phyloP scores from a whole-genome alignment of 2,113 vertebrate species.

The Mola mola region DNA sequence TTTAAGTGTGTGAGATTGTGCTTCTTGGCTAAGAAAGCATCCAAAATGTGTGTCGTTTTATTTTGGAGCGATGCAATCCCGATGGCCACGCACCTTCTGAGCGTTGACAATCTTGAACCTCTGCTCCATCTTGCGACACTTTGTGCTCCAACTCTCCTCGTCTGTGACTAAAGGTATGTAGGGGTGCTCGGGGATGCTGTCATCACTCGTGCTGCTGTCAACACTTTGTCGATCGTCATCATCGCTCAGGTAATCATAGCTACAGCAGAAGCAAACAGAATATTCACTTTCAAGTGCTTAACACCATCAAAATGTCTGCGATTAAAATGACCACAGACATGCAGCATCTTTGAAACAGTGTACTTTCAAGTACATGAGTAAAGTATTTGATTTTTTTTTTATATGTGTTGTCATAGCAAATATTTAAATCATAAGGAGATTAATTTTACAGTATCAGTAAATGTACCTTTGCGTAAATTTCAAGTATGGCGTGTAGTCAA shows the following conservation, averaged over 20 bases:
- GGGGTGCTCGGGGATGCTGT: constrained; percentile 92
- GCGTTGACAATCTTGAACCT: constrained; percentile 97
- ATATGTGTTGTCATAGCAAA: no score
- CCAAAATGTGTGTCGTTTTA: no score
- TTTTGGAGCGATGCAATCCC: not conserved
- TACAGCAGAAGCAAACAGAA: constrained; percentile 42
- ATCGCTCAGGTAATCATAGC: constrained; percentile 95
- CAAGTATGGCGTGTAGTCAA: constrained; percentile 96
- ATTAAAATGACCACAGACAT: no score
- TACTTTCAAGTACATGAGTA: no score
- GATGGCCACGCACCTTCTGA: constrained; percentile 87
- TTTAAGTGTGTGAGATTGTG: no score
- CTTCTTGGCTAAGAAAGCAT: not conserved
- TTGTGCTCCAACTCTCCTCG: constrained; percentile 97
- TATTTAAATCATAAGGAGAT: no score
- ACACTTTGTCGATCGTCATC: constrained; percentile 91
- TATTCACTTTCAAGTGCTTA: not conserved
- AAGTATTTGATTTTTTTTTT: no score
- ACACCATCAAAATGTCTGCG: not conserved
- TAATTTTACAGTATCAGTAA: not conserved
- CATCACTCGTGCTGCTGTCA: constrained; percentile 94
- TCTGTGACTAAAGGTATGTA: constrained; percentile 93
- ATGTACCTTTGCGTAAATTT: constrained; percentile 96
- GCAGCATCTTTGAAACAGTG: no score
- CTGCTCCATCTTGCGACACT: constrained; percentile 98